A percentile compares a stretch with the other conserved stretches of the same genome.
phyloP scores from a whole-genome alignment of 2,888 invertebrate species.

The Aelia acuminata region DNA sequence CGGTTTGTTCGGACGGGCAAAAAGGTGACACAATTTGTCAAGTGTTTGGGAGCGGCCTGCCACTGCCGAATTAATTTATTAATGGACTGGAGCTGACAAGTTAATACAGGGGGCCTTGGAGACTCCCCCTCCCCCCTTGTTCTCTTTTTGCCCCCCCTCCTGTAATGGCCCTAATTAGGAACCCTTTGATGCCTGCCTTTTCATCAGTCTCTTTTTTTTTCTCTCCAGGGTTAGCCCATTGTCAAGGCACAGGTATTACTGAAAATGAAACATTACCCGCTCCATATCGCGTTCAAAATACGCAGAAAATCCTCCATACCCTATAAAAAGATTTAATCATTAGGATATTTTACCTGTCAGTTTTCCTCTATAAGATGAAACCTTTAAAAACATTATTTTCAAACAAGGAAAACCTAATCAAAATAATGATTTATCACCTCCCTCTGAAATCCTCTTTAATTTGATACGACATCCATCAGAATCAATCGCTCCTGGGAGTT shows the following conservation, averaged over 20 bases:
- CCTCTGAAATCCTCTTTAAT: too few relatives aligned
- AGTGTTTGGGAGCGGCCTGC: not conserved
- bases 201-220: not conserved
- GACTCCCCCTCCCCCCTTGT: not conserved
- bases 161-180: slow-evolving; percentile 20
- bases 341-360: too few relatives aligned
- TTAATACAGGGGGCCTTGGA: not conserved
- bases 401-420: too few relatives aligned
- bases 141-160: not conserved
- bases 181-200: not conserved
- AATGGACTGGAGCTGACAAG: not conserved
- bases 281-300: not conserved
- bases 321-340: not conserved
- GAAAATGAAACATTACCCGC: not conserved
- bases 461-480: too few relatives aligned
- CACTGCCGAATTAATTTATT: slow-evolving; percentile 28
- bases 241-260: not conserved
- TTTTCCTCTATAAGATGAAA: too few relatives aligned
- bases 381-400: too few relatives aligned
- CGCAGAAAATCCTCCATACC: not conserved
- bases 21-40: not conserved
- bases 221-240: not conserved
- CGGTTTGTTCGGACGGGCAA: not conserved
- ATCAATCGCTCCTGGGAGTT: too few relatives aligned
- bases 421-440: too few relatives aligned